Conservation (phyloP, 2,113 vertebrate genomes). For the Noturus placidus region DNA sequence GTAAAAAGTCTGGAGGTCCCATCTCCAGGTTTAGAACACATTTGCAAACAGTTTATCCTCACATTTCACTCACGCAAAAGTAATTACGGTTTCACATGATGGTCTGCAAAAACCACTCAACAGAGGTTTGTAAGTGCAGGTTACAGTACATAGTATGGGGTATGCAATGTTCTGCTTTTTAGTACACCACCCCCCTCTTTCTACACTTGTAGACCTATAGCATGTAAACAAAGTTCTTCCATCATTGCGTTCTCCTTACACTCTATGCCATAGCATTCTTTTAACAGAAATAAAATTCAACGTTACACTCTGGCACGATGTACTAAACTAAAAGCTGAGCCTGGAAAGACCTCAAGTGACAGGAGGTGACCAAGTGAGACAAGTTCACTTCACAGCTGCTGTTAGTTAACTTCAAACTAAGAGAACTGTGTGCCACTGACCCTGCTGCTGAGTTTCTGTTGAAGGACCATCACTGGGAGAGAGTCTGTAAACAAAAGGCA, state of each 20-base stretch:
- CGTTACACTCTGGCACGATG: not conserved
- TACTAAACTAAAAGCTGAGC: not conserved
- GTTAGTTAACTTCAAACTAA: constrained; percentile 56
- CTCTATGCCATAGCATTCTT: constrained; percentile 33
- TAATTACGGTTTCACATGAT: constrained; percentile 56
- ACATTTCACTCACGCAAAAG: constrained; percentile 69
- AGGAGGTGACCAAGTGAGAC: constrained; percentile 19
- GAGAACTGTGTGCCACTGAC: constrained; percentile 42
- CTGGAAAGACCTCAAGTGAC: not conserved
- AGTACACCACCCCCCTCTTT: constrained; percentile 35
- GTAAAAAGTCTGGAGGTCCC: constrained; percentile 34
- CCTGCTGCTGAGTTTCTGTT: constrained; percentile 53
- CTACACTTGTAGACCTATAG: constrained; percentile 51
- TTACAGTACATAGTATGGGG: constrained; percentile 70
- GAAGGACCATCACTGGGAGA: constrained; percentile 56
- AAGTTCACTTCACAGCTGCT: constrained; percentile 52
- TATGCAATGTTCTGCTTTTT: constrained; percentile 51
- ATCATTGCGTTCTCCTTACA: constrained; percentile 71
- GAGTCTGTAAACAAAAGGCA: constrained; percentile 68
- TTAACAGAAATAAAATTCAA: not conserved
- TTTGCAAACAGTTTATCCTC: constrained; percentile 48
- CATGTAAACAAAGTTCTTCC: constrained; percentile 66
- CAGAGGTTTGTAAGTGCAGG: constrained; percentile 70
- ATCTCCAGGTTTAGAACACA: constrained; percentile 29
- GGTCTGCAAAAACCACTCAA: constrained; percentile 56